Evolutionary conservation across 2,888 invertebrate species (phyloP).

Genomic region (Lacanobia wlatinum): DNA sequence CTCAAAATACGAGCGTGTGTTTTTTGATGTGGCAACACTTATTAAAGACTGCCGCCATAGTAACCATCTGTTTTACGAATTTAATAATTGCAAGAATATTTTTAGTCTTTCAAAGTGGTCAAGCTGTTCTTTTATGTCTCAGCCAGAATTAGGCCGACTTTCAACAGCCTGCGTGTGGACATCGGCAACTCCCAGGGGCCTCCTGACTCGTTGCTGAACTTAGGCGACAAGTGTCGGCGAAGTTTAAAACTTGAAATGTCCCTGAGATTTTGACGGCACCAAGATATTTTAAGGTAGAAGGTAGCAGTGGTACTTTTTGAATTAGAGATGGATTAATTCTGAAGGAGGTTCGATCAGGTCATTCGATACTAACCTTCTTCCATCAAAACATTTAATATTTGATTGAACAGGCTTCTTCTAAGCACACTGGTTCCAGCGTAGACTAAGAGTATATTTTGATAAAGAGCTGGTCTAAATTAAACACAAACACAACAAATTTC

Average conservation of each 20-base stretch:
- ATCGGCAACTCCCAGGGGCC: background rate
- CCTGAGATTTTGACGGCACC: background rate
- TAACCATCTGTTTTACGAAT: background rate
- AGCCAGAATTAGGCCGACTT: no score
- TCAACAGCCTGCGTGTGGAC: background rate
- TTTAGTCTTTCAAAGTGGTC: background rate
- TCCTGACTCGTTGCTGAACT: background rate
- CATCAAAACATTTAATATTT: background rate
- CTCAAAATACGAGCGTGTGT: background rate
- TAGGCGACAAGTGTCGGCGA: background rate
- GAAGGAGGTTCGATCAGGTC: no score
- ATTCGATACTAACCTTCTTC: no score
- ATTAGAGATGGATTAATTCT: background rate
- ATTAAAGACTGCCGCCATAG: background rate
- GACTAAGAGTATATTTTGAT: background rate
- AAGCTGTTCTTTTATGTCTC: background rate
- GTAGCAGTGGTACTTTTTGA: background rate
- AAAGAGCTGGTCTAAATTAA: background rate
- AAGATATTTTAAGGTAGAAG: background rate
- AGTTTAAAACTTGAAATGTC: background rate
- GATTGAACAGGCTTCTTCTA: background rate
- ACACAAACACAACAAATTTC: no score
- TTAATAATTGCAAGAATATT: background rate
- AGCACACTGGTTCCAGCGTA: background rate
- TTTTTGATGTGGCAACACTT: constrained; percentile 1